A percentile compares a stretch with the other conserved stretches of the same genome.
These are phyloP conservation scores for Hippopotamus amphibius DNA, from an alignment of 2,113 vertebrate genomes.

Conservation along the genomic window DNA sequence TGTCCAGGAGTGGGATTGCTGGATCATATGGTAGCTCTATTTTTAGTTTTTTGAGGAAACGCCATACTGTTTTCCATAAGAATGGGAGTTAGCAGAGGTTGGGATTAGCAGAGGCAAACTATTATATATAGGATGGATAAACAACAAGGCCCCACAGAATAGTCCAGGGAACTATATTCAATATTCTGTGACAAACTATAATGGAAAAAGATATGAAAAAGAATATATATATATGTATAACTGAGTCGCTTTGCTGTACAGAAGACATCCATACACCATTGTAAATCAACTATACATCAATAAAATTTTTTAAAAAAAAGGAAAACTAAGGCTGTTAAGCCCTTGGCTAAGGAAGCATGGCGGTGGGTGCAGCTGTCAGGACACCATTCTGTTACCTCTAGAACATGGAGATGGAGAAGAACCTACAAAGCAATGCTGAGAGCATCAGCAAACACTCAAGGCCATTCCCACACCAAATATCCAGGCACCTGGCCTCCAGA, in stretches of 20 bases:
- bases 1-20: neutral
- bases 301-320: neutral
- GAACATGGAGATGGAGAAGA: neutral
- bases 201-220: neutral
- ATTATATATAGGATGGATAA: neutral
- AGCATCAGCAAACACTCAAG: neutral
- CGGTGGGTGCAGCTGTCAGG: no score
- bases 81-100: neutral
- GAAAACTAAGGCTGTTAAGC: neutral
- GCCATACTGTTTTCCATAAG: neutral
- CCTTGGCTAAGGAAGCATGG: neutral
- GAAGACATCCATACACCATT: neutral
- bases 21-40: neutral
- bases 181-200: neutral
- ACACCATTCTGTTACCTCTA: fast-evolving
- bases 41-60: neutral
- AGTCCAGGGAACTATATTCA: neutral
- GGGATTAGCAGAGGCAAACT: neutral
- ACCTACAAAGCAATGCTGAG: neutral
- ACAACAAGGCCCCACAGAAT: neutral
- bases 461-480: neutral
- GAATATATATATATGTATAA: neutral
- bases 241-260: neutral
- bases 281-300: neutral
- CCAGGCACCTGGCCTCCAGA: no score